Percentiles rank a stretch among this genome's conserved stretches.
These are phyloP conservation scores for Lepidocyrtoides sp. DNA, from an alignment of 2,888 invertebrate genomes.

Conservation along the genomic window DNA sequence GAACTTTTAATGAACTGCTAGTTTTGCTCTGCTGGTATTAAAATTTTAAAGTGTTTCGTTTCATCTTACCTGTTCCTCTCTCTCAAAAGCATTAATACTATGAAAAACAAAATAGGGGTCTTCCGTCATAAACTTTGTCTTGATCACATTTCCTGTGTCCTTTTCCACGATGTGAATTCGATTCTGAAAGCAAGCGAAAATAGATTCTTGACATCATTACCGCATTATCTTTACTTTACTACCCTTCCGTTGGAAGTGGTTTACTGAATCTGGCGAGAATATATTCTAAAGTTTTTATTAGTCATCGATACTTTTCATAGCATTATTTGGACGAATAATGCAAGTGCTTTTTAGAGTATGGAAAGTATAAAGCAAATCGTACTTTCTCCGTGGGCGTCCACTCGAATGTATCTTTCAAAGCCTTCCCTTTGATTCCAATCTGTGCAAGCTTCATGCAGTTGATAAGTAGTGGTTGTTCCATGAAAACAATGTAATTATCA, in stretches of 20 bases:
- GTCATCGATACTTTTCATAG: too few species aligned
- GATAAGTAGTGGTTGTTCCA: constrained; percentile 87
- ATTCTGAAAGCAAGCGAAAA: too few species aligned
- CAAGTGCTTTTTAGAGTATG: neutral
- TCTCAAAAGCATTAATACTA: constrained; percentile 88
- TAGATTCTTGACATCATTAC: too few species aligned
- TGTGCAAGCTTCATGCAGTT: constrained; percentile 87
- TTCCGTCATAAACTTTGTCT: constrained; percentile 86
- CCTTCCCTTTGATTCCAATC: constrained; percentile 86
- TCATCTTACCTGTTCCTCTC: constrained; percentile 86
- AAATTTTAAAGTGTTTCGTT: neutral
- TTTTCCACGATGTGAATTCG: constrained; percentile 87
- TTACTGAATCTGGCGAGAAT: too few species aligned
- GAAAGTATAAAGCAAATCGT: constrained; percentile 60
- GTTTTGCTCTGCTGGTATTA: too few species aligned
- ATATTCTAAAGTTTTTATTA: too few species aligned
- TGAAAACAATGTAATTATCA: constrained; percentile 81
- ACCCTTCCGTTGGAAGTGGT: too few species aligned
- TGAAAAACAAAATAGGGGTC: constrained; percentile 88
- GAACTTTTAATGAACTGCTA: neutral
- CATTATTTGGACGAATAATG: too few species aligned
- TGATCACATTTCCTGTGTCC: constrained; percentile 86
- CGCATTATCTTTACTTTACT: too few species aligned
- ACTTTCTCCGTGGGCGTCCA: constrained; percentile 87
- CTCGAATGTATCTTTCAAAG: constrained; percentile 87